Conservation (phyloP, 2,797 vertebrate species). For the Phalanger gymnotis region DNA sequence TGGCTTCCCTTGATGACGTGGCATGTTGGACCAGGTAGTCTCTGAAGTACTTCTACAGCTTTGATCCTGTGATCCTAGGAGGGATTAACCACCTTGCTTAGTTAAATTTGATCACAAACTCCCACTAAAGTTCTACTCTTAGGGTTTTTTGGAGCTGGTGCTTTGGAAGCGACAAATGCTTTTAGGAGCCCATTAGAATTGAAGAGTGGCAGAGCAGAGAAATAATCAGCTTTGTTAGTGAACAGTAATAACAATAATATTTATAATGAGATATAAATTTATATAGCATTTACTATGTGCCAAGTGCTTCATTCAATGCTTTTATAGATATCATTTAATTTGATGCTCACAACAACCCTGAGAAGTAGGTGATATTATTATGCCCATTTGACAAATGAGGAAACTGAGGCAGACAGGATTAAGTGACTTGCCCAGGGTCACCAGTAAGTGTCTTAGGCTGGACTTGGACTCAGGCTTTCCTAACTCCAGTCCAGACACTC, state of each 20-base stretch:
- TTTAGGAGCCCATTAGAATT: neutral
- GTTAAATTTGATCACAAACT: neutral
- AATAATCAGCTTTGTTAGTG: neutral
- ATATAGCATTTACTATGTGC: neutral
- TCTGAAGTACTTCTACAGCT: neutral
- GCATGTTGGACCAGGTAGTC: neutral
- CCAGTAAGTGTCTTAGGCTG: neutral
- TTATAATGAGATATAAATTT: neutral
- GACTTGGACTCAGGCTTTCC: neutral
- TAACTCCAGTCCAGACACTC: neutral
- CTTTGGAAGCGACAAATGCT: neutral
- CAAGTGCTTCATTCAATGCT: neutral
- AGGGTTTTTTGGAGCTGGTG: neutral
- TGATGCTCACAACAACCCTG: neutral
- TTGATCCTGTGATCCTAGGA: neutral
- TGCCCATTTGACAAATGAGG: neutral
- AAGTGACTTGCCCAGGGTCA: neutral
- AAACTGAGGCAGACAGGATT: neutral
- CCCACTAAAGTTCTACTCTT: neutral
- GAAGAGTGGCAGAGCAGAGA: neutral
- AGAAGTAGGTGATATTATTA: neutral
- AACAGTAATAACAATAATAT: neutral
- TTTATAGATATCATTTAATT: neutral
- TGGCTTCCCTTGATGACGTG: neutral
- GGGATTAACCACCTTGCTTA: neutral